Base-by-base conservation (phyloP, 2,888 invertebrate species). In the Papilio elwesi region DNA sequence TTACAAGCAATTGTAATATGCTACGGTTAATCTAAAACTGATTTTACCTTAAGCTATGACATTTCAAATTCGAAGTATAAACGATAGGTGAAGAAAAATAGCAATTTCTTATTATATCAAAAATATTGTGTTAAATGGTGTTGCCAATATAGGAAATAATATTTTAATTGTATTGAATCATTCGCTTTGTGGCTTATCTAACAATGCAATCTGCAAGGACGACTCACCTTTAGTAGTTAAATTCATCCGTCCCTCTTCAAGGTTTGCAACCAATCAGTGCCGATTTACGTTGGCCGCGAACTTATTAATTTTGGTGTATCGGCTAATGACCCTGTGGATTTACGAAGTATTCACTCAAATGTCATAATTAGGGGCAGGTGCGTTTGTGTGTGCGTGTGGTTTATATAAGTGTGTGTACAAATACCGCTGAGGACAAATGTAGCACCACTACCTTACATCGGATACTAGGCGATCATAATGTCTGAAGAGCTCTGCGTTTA, bases 171-270 rank as follows among this genome's bases (percentile, higher is more conserved):
- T 51, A 68, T 5, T 15, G 48, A 49, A 65, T 69, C 48, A 49
- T 57, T 73, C 70, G 70, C 63, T 68, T 9, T 59, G 9, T 38
- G 15, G 64, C 53, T 7, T 49, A 51, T 4, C 2, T 2, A 68
- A 72, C 13, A 55, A 12, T 52, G 10, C 9, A 76, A 78, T 76
- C 78, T 77, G 78, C 78, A 75, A 52, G 71, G 65, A 71, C 64
- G 74, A 86, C 92, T 91, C 82, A 93, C 93, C 91, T 79, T 88
- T 93, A 79, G 93, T 93, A 86, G 92, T 93, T 89, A 93, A 88
- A 93, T 93, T 93, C 93, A 93, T 93, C 85, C 92, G 92, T 88
- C 83, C 88, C 90, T 90, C 91, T 91, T 90, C 84, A 89, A 78
- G 79, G 85, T 82, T 84, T 83, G 81, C 87, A 84, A 85, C 85